Conservation (phyloP, 2,797 vertebrate species). For the Premnoplex brunnescens region DNA sequence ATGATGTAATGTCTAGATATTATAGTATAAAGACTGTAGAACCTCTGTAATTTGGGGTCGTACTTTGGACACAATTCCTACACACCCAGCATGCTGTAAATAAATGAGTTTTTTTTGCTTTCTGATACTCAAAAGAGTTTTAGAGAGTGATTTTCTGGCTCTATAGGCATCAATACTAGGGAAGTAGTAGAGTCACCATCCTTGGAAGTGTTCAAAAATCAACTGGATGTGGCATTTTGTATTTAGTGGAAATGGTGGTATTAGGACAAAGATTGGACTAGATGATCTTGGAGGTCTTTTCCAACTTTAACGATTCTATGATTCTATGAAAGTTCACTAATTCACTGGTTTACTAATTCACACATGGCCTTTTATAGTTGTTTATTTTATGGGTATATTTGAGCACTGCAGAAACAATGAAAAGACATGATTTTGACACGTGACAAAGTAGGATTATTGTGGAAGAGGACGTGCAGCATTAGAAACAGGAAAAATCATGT, state of each 20-base stretch:
- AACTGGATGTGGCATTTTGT: neutral
- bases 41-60: too few relatives aligned
- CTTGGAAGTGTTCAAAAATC: neutral
- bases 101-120: too few relatives aligned
- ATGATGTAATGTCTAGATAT: too few relatives aligned
- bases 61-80: too few relatives aligned
- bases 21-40: too few relatives aligned
- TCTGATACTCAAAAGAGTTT: too few relatives aligned
- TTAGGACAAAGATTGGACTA: neutral
- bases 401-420: neutral
- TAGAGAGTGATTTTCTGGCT: too few relatives aligned
- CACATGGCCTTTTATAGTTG: neutral
- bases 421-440: neutral
- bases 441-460: neutral
- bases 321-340: neutral
- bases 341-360: neutral
- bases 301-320: neutral
- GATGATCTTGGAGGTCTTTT: neutral
- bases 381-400: neutral
- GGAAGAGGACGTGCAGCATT: too few relatives aligned
- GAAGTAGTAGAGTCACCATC: neutral
- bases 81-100: too few relatives aligned
- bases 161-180: neutral
- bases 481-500: too few relatives aligned
- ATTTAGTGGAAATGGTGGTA: neutral